These are phyloP conservation scores for Bimastos eiseni DNA, from an alignment of 2,888 invertebrate species.

Conservation along the genomic window DNA sequence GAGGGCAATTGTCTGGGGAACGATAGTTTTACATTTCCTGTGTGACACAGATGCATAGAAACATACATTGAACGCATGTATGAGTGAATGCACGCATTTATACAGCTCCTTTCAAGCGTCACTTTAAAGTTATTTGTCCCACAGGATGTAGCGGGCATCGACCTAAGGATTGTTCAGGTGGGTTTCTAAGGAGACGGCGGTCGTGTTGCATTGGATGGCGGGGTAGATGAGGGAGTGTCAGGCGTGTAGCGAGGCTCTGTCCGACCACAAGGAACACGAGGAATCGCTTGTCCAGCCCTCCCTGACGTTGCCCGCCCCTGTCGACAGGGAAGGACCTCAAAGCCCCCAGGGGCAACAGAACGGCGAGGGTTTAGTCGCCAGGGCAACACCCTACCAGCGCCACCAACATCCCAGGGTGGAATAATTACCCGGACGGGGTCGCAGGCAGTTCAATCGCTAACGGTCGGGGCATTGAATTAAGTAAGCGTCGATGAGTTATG, in stretches of 20 bases:
- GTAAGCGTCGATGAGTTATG: conserved; percentile 4
- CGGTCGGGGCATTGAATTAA: conserved; percentile 24
- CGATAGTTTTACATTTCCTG: too few relatives aligned
- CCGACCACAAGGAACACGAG: background rate
- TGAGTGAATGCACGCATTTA: background rate
- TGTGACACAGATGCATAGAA: too few relatives aligned
- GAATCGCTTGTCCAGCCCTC: background rate
- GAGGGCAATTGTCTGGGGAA: too few relatives aligned
- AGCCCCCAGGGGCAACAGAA: background rate
- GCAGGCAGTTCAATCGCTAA: background rate
- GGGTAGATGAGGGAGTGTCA: background rate
- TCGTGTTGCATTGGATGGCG: background rate
- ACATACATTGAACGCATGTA: background rate
- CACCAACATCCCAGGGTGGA: conserved; percentile 17
- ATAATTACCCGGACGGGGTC: conserved; percentile 19
- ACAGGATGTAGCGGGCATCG: background rate
- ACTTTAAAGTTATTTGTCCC: background rate
- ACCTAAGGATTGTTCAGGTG: background rate
- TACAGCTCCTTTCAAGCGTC: background rate
- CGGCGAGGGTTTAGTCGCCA: background rate
- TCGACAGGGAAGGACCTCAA: background rate
- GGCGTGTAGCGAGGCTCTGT: background rate
- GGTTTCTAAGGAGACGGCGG: background rate
- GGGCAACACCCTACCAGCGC: background rate
- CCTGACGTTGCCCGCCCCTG: background rate